These are phyloP conservation scores for Pseudachorutes palmiensis DNA, from an alignment of 1,140 invertebrate genomes.

Conservation along the genomic window DNA sequence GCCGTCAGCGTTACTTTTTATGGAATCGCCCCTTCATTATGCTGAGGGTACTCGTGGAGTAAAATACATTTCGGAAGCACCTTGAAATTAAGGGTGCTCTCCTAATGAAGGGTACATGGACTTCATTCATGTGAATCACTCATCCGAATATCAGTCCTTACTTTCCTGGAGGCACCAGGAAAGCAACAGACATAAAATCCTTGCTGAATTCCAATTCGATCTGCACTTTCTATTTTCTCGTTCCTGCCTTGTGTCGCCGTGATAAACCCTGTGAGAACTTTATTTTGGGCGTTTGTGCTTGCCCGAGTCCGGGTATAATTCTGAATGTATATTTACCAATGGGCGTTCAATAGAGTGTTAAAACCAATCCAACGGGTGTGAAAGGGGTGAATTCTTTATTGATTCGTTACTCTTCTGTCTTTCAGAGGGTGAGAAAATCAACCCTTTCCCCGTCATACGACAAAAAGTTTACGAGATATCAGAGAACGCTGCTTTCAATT, in stretches of 20 bases:
- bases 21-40: too few species aligned
- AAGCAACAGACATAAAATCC: not conserved
- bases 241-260: not conserved
- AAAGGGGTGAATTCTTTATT: constrained; percentile 2
- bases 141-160: not conserved
- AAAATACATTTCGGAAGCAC: not conserved
- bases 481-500: not conserved
- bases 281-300: constrained; percentile 7
- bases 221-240: not conserved
- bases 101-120: not conserved
- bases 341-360: constrained; percentile 1
- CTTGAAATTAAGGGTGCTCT: not conserved
- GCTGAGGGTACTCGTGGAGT: too few species aligned
- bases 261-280: not conserved
- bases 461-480: not conserved
- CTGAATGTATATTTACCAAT: constrained; percentile 2
- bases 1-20: too few species aligned
- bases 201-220: not conserved
- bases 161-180: not conserved
- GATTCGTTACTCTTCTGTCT: not conserved
- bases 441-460: not conserved
- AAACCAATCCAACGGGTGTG: not conserved
- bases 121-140: not conserved
- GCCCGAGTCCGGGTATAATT: too few species aligned
- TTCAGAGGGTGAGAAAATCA: not conserved